Evolutionary conservation across 2,113 vertebrate genomes (phyloP).

Genomic region (Pachypanchax playfairii): DNA sequence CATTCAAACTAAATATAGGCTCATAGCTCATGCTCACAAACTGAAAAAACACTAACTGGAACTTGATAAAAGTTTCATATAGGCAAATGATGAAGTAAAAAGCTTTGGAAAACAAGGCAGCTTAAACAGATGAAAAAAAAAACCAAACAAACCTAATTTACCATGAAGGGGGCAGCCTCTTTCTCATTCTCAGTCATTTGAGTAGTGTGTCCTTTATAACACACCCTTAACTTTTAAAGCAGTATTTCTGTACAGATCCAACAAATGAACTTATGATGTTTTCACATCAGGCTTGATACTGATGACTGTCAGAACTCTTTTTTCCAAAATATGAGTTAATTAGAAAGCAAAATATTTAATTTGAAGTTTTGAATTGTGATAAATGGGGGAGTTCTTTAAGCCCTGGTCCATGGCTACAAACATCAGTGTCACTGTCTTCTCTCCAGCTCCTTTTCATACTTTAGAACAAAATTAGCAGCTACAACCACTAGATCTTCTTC

Average conservation of each 20-base stretch:
- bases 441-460: background rate
- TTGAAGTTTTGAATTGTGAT: background rate
- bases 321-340: background rate
- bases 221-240: too few species aligned
- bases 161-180: too few species aligned
- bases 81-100: background rate
- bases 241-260: background rate
- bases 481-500: too few species aligned
- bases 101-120: background rate
- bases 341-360: background rate
- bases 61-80: background rate
- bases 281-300: background rate
- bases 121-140: background rate
- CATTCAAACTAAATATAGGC: conserved; percentile 2
- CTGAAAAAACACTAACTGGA: background rate
- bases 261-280: background rate
- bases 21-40: background rate
- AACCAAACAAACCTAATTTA: too few species aligned
- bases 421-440: too few species aligned
- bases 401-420: too few species aligned
- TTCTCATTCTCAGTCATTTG: too few species aligned
- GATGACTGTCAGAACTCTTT: background rate
- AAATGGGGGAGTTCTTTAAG: background rate
- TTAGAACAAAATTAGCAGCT: too few species aligned
- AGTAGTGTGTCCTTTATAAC: too few species aligned